Evolutionary conservation across 2,113 vertebrate species (phyloP), one percentile per base, ranked within the genome.

Genomic region (Podarcis raffonei): DNA sequence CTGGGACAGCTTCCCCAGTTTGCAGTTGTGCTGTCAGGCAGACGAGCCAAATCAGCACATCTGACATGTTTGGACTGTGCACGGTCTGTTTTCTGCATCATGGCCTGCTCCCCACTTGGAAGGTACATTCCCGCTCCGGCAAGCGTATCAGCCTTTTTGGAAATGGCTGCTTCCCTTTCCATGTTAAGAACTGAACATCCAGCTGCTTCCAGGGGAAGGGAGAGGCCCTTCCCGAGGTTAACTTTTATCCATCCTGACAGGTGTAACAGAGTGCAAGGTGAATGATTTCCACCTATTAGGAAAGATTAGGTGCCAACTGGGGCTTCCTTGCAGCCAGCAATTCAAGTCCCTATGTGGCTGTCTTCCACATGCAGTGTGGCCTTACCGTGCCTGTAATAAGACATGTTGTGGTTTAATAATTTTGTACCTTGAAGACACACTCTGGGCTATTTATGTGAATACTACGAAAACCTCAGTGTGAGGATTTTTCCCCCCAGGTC

Each of bases 171-270:
- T 6, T 82, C 30, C 39, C 53, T 83, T n/a, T 84, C 48, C 4
- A 1, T 69, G 79, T 81, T 23, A 78, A 42, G 62, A 90, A 15
- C 57, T 90, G 87, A 59, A 74, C 25, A 4, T 81, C 72, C 8
- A 35, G 53, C n/a, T 89, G 0, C 72, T 90, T 77, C 37, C 77
- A 8, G 4, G 23, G 71, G 6, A 48, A 57, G 78, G 32, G 39
- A 85, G 81, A 6, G 18, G 39, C 87, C 76, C 1, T 16, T 83
- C 68, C 83, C 89, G 88, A 86, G 85, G 89, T 75, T 81, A 87
- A 32, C 53, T 66, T 90, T 94, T 87, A 91, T 90, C 15, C 30
- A 22, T 39, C 57, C 90, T 92, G 90, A 92, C 80, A 91, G 77
- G 6, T 89, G 72, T 37, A 75, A 0, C 81, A 75, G 20, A 39